A percentile compares a stretch with the other conserved stretches of the same genome.
These are phyloP conservation scores for Drosophila triauraria DNA, from an alignment of 1,140 invertebrate genomes.

Conservation along the genomic window DNA sequence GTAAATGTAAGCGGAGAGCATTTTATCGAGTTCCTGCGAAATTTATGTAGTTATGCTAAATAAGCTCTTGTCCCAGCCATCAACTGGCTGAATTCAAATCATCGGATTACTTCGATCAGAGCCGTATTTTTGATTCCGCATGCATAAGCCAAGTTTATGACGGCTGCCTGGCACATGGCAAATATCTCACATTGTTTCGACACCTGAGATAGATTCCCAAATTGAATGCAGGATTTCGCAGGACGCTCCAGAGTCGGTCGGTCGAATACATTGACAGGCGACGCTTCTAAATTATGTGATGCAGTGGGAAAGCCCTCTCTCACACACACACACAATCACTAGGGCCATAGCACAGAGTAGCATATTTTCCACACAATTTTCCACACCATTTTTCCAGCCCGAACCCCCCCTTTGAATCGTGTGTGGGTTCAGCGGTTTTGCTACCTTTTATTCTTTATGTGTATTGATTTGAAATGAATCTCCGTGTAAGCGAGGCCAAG, in stretches of 20 bases:
- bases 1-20: not conserved
- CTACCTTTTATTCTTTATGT: conserved; percentile 74
- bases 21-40: not conserved
- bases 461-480: conserved; percentile 82
- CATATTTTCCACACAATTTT: conserved; percentile 9
- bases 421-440: conserved; percentile 58
- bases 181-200: conserved; percentile 56
- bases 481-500: conserved; percentile 68
- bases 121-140: conserved; percentile 16
- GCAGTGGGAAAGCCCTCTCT: conserved; percentile 4
- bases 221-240: conserved; percentile 40
- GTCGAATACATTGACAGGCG: conserved; percentile 56
- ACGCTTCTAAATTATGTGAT: conserved; percentile 56
- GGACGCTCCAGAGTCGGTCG: conserved; percentile 35
- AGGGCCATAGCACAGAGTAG: not conserved
- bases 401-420: not conserved
- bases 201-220: conserved; percentile 46
- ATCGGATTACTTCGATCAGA: conserved; percentile 22
- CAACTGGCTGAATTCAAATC: conserved; percentile 22
- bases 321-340: conserved; percentile 2
- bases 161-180: conserved; percentile 7
- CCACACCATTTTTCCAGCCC: conserved; percentile 4
- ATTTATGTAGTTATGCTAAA: conserved; percentile 1
- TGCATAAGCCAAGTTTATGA: conserved; percentile 49
- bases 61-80: conserved; percentile 2